Percentiles rank a stretch among this genome's conserved stretches.
These are phyloP conservation scores for Drosophila kurseongensis DNA, from an alignment of 1,140 invertebrate genomes.

Conservation along the genomic window DNA sequence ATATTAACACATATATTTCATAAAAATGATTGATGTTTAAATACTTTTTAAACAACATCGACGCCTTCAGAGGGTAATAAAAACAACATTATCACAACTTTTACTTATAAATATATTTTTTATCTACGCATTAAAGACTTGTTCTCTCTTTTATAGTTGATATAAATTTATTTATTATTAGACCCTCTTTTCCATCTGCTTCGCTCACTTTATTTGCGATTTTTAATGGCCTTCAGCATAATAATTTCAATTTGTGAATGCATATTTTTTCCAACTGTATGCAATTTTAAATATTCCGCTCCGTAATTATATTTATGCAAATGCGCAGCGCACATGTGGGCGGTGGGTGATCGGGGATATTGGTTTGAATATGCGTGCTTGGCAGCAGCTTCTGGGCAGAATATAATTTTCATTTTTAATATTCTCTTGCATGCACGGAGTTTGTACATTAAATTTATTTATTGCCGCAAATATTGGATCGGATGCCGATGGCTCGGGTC, in stretches of 20 bases:
- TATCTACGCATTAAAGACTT: background rate
- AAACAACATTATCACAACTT: too few relatives aligned
- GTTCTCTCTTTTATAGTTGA: too few relatives aligned
- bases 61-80: too few relatives aligned
- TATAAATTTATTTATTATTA: too few relatives aligned
- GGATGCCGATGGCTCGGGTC: slow-evolving; percentile 63
- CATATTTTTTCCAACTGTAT: slow-evolving; percentile 54
- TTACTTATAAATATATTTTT: background rate
- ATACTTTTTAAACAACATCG: too few relatives aligned
- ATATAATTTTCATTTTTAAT: slow-evolving; percentile 84
- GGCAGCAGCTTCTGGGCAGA: slow-evolving; percentile 65
- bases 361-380: slow-evolving; percentile 53
- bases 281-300: slow-evolving; percentile 75
- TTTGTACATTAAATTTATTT: slow-evolving; percentile 83
- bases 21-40: too few relatives aligned
- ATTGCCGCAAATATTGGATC: slow-evolving; percentile 83
- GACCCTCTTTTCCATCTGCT: slow-evolving; percentile 2
- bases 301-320: slow-evolving; percentile 82
- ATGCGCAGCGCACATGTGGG: slow-evolving; percentile 51
- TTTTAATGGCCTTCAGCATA: slow-evolving; percentile 27
- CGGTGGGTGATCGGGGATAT: slow-evolving; percentile 6
- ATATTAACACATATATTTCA: too few relatives aligned
- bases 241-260: slow-evolving; percentile 63
- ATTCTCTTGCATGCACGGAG: slow-evolving; percentile 78
- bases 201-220: slow-evolving; percentile 26